phyloP scores from a whole-genome alignment of 2,797 vertebrate genomes.

The Peromyscus eremicus region DNA sequence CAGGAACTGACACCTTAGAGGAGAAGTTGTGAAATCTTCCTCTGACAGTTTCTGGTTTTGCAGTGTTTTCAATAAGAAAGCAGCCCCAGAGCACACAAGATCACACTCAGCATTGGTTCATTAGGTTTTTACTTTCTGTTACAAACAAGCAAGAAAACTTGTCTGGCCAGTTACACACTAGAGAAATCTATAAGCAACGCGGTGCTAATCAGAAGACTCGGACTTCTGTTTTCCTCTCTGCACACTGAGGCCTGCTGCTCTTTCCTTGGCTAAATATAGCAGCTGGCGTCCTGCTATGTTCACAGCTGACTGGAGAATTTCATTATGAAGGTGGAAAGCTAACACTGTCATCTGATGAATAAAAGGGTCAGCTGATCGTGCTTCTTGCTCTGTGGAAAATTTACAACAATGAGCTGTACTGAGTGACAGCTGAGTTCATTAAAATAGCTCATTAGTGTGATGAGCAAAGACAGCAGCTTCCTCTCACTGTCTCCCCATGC shows the following conservation, averaged over 20 bases:
- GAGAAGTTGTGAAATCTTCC: slow-evolving; percentile 3
- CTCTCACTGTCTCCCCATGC: background rate
- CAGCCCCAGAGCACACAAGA: background rate
- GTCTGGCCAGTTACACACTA: slow-evolving; percentile 57
- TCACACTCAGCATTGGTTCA: background rate
- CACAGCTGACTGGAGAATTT: slow-evolving; percentile 80
- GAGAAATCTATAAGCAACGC: slow-evolving; percentile 61
- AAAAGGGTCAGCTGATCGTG: slow-evolving; percentile 80
- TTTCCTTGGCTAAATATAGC: slow-evolving; percentile 81
- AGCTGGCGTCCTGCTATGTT: slow-evolving; percentile 75
- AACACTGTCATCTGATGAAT: slow-evolving; percentile 74
- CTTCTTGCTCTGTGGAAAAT: slow-evolving; percentile 78
- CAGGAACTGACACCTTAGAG: background rate
- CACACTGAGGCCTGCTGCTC: slow-evolving; percentile 50
- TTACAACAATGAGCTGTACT: slow-evolving; percentile 60
- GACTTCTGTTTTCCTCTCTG: slow-evolving; percentile 64
- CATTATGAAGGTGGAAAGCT: slow-evolving; percentile 83
- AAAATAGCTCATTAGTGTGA: slow-evolving; percentile 52
- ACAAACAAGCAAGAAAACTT: background rate
- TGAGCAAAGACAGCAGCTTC: background rate
- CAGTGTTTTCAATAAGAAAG: slow-evolving; percentile 30
- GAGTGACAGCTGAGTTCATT: slow-evolving; percentile 53
- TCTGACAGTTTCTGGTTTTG: background rate
- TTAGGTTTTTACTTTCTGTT: slow-evolving; percentile 35
- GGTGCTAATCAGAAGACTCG: slow-evolving; percentile 58